Evolutionary conservation across 2,888 invertebrate species (phyloP), one percentile per base, ranked within the genome.

Genomic region (Bellardia bayeri): DNA sequence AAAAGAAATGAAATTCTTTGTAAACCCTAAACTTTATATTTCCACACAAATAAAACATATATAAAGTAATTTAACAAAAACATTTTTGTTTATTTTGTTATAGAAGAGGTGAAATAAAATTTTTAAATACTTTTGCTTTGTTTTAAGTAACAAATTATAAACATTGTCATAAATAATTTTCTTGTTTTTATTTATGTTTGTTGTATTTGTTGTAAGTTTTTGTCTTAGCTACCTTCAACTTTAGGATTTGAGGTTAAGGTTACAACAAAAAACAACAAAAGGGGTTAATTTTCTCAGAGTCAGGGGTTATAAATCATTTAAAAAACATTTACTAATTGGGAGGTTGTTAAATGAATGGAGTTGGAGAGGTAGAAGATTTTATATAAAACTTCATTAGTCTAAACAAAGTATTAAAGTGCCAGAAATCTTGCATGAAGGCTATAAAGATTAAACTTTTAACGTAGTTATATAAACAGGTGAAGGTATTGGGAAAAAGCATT

Each of bases 191-290:
- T 68, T 49, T 42, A 3, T 56, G 54, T 37, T 37, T 42, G 56
- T 74, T 14, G 76, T 71, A 13, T 11, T 14, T 58, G 58, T 58
- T 30, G 30, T 63, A 14, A 54, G 3, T 40, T n/a, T n/a, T 23
- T 3, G 11, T 40, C 4, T 40, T 2, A 13, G 3, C 14, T 30
- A 66, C 74, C 74, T 80, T 74, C 51, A 74, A 61, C 74, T 40
- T 80, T 66, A 58, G 30, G 58, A 58, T 80, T 79, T 85, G 75
- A 69, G 80, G 80, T 85, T 80, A 85, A 81, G 85, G 80, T 75
- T 61, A 84, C 45, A 40, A 68, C 9, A 45, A 45, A 45, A 45
- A 16, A 63, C 16, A 40, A 23, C 68, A 75, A 82, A 51, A 45
- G 71, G 49, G 63, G 71, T 81, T 72, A 30, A 63, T 14, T 64